Percentiles rank a stretch among this genome's conserved stretches.
phyloP scores from a whole-genome alignment of 2,888 invertebrate genomes.

The Aelia acuminata region DNA sequence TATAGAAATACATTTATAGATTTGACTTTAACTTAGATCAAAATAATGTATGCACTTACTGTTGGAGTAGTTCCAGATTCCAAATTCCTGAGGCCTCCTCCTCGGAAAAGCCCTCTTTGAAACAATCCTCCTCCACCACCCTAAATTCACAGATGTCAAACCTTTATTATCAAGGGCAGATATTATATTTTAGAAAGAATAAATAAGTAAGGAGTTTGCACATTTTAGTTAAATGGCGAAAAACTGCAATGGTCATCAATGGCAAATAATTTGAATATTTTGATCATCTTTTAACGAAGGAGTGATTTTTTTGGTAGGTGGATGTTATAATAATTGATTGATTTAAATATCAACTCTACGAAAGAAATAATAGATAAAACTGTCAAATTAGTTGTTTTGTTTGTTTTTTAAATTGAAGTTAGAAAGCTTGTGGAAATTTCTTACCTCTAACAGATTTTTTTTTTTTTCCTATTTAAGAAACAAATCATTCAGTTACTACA shows the following conservation, averaged over 20 bases:
- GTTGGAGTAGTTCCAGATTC: conserved; percentile 48
- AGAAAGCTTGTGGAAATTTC: not conserved
- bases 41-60: not conserved
- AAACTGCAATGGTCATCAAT: too few species aligned
- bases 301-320: too few species aligned
- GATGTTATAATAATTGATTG: too few species aligned
- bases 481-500: too few species aligned
- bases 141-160: conserved; percentile 36
- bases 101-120: conserved; percentile 56
- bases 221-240: too few species aligned
- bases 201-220: too few species aligned
- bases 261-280: too few species aligned
- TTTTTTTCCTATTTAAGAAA: too few species aligned
- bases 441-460: not conserved
- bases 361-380: not conserved
- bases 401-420: not conserved
- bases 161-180: not conserved
- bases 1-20: not conserved
- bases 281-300: too few species aligned
- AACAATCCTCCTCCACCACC: conserved; percentile 58
- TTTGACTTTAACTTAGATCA: not conserved
- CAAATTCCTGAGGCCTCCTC: conserved; percentile 47
- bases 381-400: not conserved
- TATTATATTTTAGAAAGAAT: not conserved
- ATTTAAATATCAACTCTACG: not conserved